Conservation (phyloP, 2,888 invertebrate species). For the Lepetodrilus schrolli region DNA sequence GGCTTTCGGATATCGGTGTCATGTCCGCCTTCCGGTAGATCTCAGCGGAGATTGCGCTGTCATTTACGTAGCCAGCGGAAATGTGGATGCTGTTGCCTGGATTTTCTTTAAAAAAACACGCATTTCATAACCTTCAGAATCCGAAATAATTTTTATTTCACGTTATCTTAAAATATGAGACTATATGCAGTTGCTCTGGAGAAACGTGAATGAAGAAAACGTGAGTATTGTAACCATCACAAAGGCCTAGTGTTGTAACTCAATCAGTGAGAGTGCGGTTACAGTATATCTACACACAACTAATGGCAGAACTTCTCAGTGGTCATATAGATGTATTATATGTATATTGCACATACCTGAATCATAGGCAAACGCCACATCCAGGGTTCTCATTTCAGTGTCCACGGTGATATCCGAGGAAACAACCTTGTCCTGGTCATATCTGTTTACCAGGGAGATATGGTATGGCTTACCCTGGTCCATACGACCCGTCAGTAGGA, state of each 20-base stretch:
- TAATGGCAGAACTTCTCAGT: no score
- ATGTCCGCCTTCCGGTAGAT: conserved; percentile 46
- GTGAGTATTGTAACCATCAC: no score
- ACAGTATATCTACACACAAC: no score
- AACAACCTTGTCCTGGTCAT: conserved; percentile 35
- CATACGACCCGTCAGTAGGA: conserved; percentile 27
- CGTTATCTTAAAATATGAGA: no score
- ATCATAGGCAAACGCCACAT: conserved; percentile 49
- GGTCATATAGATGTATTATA: no score
- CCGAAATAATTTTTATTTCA: no score
- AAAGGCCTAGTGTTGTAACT: no score
- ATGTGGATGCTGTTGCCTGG: conserved; percentile 55
- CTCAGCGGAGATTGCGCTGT: conserved; percentile 53
- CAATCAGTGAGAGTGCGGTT: no score
- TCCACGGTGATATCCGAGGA: conserved; percentile 40
- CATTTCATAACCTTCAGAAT: no score
- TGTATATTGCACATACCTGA: conserved; percentile 49
- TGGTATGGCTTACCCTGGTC: conserved; percentile 19
- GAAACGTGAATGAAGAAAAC: no score
- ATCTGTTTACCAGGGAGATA: conserved; percentile 34
- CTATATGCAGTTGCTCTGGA: no score
- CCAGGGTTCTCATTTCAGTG: conserved; percentile 37
- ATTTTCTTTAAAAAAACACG: conserved; percentile 49
- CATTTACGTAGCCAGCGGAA: conserved; percentile 53
- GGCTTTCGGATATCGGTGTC: conserved; percentile 47